Evolutionary conservation across 2,888 invertebrate genomes (phyloP), one percentile per base, ranked within the genome.

Genomic region (Xanthia icteritia): DNA sequence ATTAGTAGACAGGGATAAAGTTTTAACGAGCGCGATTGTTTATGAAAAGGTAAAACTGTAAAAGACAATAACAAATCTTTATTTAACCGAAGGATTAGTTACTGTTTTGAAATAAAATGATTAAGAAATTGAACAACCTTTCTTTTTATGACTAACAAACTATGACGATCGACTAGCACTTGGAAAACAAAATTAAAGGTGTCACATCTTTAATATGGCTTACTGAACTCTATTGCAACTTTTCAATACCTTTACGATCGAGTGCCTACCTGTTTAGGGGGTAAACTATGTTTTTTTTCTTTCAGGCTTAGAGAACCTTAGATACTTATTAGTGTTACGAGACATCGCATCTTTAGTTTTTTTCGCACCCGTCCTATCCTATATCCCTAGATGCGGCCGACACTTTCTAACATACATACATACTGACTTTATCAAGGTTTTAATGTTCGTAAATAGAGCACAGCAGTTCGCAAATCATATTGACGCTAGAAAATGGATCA

Each of bases 11-110:
- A 31, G 5, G n/a, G 8, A 20, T 73, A 20, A n/a, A 54, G 6
- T 66, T 78, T 51, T 85, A 70, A 83, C 48, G 60, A 56, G 39
- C 60, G 31, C 20, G 31, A 56, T 76, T 79, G 76, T 79, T 86
- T 83, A 84, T 23, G 15, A 42, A 51, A 60, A 64, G 23, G n/a
- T 72, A 63, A 54, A 45, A 67, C 20, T 54, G 20, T 23, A 54
- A 27, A 73, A 56, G 27, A 61, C 31, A 45, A 36, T 65, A 65
- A 77, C 8, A 58, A 39, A 64, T n/a, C 36, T 82, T 76, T 66
- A 56, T 61, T n/a, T 39, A 54, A 15, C 8, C 11, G 8, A 76
- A n/a, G 39, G n/a, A n/a, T 36, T 48, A 20, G 31, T 8, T 6
- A 39, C 1, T 54, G 39, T 58, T 77, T 64, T 3, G 23, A 48